phyloP scores from a whole-genome alignment of 2,797 vertebrate species.

The Natrix natrix region DNA sequence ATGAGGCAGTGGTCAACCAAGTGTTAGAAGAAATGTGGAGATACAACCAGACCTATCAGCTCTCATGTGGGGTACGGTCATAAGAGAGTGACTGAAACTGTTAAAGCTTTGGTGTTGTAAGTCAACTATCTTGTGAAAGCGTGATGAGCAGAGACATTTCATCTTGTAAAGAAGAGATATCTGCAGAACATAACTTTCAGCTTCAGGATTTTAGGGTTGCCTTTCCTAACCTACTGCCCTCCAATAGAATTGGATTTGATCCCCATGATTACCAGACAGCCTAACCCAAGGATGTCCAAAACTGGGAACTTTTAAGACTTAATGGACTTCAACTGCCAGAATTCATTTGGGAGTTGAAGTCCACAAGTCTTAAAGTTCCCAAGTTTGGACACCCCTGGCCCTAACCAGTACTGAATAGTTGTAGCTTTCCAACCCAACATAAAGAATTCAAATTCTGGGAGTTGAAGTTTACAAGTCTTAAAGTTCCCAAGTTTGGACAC shows the following conservation, averaged over 20 bases:
- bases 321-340: too few species aligned
- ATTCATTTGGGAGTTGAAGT: too few species aligned
- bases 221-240: not conserved
- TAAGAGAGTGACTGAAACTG: not conserved
- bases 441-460: too few species aligned
- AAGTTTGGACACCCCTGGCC: too few species aligned
- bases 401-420: not conserved
- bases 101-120: not conserved
- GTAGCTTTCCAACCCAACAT: not conserved
- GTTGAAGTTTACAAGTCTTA: too few species aligned
- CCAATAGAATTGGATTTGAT: not conserved
- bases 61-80: conserved; percentile 82
- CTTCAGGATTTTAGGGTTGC: not conserved
- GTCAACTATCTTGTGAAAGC: not conserved
- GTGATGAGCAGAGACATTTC: not conserved
- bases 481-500: too few species aligned
- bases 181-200: not conserved
- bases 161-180: not conserved
- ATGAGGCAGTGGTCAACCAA: conserved; percentile 73
- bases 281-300: not conserved
- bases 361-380: too few species aligned
- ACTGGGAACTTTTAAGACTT: too few species aligned
- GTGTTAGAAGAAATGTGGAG: conserved; percentile 90
- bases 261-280: not conserved
- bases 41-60: conserved; percentile 91